A percentile compares a stretch with the other conserved stretches of the same genome.
phyloP scores from a whole-genome alignment of 2,113 vertebrate species.

The Orthonyx spaldingii region DNA sequence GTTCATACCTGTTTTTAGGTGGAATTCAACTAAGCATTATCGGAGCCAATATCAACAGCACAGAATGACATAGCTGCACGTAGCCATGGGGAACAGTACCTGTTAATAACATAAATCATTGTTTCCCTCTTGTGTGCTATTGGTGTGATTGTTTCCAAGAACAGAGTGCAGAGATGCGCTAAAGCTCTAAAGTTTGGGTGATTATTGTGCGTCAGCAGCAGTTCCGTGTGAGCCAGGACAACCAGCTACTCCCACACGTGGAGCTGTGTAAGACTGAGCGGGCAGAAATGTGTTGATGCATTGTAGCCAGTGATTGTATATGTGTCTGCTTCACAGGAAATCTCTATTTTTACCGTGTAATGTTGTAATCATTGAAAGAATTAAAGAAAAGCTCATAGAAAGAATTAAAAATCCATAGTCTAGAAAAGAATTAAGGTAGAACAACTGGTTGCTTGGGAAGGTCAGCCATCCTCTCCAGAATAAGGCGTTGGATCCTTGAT shows the following conservation, averaged over 20 bases:
- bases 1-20: background rate
- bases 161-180: background rate
- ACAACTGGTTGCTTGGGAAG: background rate
- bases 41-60: background rate
- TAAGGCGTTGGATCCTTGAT: background rate
- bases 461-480: background rate
- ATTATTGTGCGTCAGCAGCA: slow-evolving; percentile 16
- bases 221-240: slow-evolving; percentile 18
- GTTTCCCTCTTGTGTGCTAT: background rate
- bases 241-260: slow-evolving; percentile 29
- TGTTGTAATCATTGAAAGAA: background rate
- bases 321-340: background rate
- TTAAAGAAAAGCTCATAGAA: background rate
- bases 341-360: background rate
- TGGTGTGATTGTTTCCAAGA: slow-evolving; percentile 1
- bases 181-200: background rate
- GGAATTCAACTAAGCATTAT: background rate
- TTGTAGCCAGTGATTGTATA: slow-evolving; percentile 1
- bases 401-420: background rate
- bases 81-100: background rate
- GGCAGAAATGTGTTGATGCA: background rate
- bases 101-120: background rate
- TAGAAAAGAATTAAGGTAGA: background rate
- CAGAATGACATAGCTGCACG: background rate
- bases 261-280: slow-evolving; percentile 35